A percentile compares a stretch with the other conserved stretches of the same genome.
Evolutionary conservation across 2,113 vertebrate genomes (phyloP).

Genomic region (Enhydra lutris): DNA sequence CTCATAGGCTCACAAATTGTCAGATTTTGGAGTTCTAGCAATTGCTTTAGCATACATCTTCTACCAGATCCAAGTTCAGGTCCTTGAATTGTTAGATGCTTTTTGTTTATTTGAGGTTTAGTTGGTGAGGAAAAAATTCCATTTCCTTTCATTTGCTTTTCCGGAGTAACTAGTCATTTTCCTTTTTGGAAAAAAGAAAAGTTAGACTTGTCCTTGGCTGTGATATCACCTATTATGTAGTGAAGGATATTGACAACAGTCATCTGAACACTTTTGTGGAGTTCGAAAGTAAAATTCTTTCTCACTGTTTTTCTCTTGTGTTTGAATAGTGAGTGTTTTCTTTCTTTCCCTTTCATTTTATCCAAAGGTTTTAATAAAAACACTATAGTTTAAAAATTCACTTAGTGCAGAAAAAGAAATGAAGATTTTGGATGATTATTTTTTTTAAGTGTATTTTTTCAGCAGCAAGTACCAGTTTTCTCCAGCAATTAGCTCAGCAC

Average conservation of each 20-base stretch:
- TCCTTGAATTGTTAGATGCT: not conserved
- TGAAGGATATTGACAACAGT: not conserved
- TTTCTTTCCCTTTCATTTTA: slow-evolving; percentile 21
- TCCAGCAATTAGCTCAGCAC: not conserved
- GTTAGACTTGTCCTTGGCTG: not conserved
- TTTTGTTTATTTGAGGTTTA: slow-evolving; percentile 38
- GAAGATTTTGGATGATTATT: not conserved
- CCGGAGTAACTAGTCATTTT: slow-evolving; percentile 23
- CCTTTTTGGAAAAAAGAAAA: not conserved
- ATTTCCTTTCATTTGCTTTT: slow-evolving; percentile 43
- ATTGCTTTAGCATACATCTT: not conserved
- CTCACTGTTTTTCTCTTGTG: not conserved
- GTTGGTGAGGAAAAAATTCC: not conserved
- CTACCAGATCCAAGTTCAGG: not conserved
- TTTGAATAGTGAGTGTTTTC: not conserved
- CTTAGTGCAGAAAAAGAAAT: not conserved
- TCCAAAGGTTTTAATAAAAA: slow-evolving; percentile 34
- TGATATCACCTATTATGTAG: not conserved
- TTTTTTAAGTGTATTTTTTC: not conserved
- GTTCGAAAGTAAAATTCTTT: not conserved
- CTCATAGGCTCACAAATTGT: not conserved
- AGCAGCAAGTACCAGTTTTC: not conserved
- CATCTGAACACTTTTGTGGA: not conserved
- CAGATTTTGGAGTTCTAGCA: not conserved
- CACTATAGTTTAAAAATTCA: not conserved